phyloP scores from a whole-genome alignment of 2,888 invertebrate species.

The Dascillus cervinus region DNA sequence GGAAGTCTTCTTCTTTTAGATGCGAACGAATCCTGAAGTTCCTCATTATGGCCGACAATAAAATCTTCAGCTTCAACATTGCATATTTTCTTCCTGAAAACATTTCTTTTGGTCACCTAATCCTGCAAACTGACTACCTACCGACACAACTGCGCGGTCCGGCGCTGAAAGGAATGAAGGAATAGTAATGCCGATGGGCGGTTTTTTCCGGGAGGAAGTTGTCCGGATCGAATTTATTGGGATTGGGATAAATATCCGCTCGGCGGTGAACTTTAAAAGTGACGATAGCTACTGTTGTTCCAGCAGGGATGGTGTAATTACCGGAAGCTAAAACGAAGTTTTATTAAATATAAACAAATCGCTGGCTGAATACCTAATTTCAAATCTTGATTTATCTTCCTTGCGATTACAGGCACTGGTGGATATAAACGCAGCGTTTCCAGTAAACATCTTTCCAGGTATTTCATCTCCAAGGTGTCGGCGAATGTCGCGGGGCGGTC shows the following conservation, averaged over 20 bases:
- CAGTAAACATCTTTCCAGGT: slow-evolving; percentile 69
- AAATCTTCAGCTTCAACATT: slow-evolving; percentile 65
- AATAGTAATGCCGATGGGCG: slow-evolving; percentile 68
- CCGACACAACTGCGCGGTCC: slow-evolving; percentile 75
- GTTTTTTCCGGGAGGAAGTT: slow-evolving; percentile 72
- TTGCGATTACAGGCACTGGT: slow-evolving; percentile 71
- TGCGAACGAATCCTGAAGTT: slow-evolving; percentile 61
- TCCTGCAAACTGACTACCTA: too few species aligned
- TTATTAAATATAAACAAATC: not conserved
- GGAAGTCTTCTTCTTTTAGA: slow-evolving; percentile 58
- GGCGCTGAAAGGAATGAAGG: slow-evolving; percentile 74
- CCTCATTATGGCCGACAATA: slow-evolving; percentile 63
- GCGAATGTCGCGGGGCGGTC: slow-evolving; percentile 68
- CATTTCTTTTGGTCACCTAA: too few species aligned
- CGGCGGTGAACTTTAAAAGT: slow-evolving; percentile 63
- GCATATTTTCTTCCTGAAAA: slow-evolving; percentile 66
- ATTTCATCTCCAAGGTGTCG: slow-evolving; percentile 75
- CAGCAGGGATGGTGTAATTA: slow-evolving; percentile 59
- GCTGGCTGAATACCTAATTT: slow-evolving; percentile 48
- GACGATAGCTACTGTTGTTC: slow-evolving; percentile 59
- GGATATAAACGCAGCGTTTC: slow-evolving; percentile 72
- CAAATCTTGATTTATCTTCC: slow-evolving; percentile 61
- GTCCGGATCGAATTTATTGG: slow-evolving; percentile 67
- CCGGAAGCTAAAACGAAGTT: slow-evolving; percentile 48
- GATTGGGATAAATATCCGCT: slow-evolving; percentile 58